A percentile compares a stretch with the other conserved stretches of the same genome.
These are phyloP conservation scores for Spodoptera litura DNA, from an alignment of 1,140 invertebrate genomes.

Conservation along the genomic window DNA sequence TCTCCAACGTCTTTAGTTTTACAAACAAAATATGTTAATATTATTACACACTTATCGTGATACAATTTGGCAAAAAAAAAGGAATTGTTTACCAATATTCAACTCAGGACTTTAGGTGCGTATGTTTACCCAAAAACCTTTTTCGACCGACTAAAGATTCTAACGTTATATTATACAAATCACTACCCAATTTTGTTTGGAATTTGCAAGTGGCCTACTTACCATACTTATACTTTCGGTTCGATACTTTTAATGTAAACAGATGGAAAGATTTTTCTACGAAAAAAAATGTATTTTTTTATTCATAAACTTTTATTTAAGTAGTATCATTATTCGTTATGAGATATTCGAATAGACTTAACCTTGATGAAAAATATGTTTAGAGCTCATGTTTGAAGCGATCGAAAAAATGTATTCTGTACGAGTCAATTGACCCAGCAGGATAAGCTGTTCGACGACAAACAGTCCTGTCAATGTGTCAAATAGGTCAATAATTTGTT, in stretches of 20 bases:
- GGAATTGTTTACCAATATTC: constrained; percentile 8
- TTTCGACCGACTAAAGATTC: constrained; percentile 22
- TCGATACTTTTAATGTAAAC: constrained; percentile 20
- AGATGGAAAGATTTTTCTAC: not conserved
- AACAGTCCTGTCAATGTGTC: too few species aligned
- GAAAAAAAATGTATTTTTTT: not conserved
- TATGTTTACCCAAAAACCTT: not conserved
- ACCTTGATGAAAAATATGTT: too few species aligned
- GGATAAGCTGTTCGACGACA: too few species aligned
- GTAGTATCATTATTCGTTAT: not conserved
- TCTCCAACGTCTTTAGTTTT: too few species aligned
- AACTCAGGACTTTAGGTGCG: constrained; percentile 6
- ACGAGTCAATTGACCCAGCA: too few species aligned
- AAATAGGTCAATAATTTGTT: not conserved
- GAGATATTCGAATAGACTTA: too few species aligned
- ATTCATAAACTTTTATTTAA: not conserved
- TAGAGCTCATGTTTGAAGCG: too few species aligned
- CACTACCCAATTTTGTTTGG: constrained; percentile 12
- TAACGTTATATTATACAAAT: constrained; percentile 36
- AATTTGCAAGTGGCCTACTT: constrained; percentile 16
- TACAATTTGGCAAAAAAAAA: not conserved
- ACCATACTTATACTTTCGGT: constrained; percentile 5
- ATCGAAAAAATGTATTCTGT: too few species aligned
- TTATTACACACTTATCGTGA: not conserved
- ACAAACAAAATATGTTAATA: not conserved